phyloP scores from a whole-genome alignment of 2,113 vertebrate genomes.

The Colistium nudipinnis region DNA sequence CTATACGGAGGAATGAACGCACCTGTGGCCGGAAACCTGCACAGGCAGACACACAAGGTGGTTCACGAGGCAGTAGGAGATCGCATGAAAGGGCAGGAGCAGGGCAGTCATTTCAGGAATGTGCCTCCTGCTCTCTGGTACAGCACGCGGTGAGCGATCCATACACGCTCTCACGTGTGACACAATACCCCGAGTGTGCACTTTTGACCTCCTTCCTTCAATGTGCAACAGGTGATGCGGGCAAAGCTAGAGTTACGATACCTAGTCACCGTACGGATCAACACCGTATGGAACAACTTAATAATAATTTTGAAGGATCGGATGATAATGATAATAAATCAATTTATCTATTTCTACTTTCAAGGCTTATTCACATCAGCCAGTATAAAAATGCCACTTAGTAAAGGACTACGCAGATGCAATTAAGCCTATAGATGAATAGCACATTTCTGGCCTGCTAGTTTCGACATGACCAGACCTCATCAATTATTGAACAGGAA shows the following conservation, averaged over 20 bases:
- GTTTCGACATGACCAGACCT: too few relatives aligned
- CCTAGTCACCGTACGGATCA: background rate
- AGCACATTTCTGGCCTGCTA: too few relatives aligned
- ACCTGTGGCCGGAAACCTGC: too few relatives aligned
- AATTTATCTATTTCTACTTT: too few relatives aligned
- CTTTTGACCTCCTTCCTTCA: slow-evolving; percentile 33
- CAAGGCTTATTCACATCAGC: too few relatives aligned
- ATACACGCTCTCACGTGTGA: background rate
- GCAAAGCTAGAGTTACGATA: background rate
- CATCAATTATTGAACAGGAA: too few relatives aligned
- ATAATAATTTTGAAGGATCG: background rate
- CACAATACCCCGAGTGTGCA: slow-evolving; percentile 14
- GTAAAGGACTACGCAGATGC: too few relatives aligned
- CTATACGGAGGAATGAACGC: too few relatives aligned
- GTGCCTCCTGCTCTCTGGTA: slow-evolving; percentile 25
- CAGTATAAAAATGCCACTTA: too few relatives aligned
- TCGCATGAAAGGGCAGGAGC: slow-evolving; percentile 42
- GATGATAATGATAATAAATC: background rate
- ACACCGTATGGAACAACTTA: too few relatives aligned
- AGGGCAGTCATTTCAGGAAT: slow-evolving; percentile 52
- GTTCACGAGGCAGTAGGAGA: slow-evolving; percentile 18
- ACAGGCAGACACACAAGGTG: slow-evolving; percentile 1
- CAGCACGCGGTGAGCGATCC: background rate
- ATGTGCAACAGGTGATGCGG: background rate
- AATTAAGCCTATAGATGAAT: too few relatives aligned